phyloP scores from a whole-genome alignment of 2,888 invertebrate species.

The Caenorhabditis japonica region DNA sequence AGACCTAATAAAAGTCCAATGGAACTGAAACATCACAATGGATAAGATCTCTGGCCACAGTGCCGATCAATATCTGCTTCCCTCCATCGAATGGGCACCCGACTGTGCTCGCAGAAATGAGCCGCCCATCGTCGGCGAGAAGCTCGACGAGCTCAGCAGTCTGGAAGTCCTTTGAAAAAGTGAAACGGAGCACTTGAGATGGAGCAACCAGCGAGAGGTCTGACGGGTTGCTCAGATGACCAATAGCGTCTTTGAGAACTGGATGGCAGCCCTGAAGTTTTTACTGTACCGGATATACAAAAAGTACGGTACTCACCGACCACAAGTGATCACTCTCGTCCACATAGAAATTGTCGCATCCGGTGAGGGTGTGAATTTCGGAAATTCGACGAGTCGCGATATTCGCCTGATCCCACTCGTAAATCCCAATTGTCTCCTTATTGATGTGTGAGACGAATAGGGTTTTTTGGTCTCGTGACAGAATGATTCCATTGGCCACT shows the following conservation, averaged over 20 bases:
- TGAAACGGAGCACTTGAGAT: conserved; percentile 53
- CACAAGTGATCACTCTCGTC: conserved; percentile 49
- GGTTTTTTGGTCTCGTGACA: conserved; percentile 47
- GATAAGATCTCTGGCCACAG: conserved; percentile 39
- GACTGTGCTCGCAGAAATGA: conserved; percentile 44
- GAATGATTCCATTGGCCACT: conserved; percentile 59
- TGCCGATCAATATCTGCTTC: conserved; percentile 53
- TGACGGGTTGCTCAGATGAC: conserved; percentile 36
- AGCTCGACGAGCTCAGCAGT: conserved; percentile 46
- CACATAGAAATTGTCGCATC: conserved; percentile 57
- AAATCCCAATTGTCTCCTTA: conserved; percentile 51
- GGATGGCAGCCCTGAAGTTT: conserved; percentile 58
- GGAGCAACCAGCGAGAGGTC: conserved; percentile 30
- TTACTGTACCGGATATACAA: not conserved
- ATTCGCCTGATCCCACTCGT: conserved; percentile 29
- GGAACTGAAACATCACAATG: conserved; percentile 44
- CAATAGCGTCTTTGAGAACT: conserved; percentile 34
- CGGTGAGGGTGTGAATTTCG: conserved; percentile 38
- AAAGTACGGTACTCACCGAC: conserved; percentile 37
- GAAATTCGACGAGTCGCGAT: conserved; percentile 15
- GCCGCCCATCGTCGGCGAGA: conserved; percentile 54
- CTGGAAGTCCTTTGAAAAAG: conserved; percentile 50
- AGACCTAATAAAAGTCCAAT: conserved; percentile 13
- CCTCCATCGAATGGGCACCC: conserved; percentile 35
- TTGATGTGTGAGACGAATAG: conserved; percentile 59